Conservation (phyloP, 2,888 invertebrate genomes). For the Andrena marginata region DNA sequence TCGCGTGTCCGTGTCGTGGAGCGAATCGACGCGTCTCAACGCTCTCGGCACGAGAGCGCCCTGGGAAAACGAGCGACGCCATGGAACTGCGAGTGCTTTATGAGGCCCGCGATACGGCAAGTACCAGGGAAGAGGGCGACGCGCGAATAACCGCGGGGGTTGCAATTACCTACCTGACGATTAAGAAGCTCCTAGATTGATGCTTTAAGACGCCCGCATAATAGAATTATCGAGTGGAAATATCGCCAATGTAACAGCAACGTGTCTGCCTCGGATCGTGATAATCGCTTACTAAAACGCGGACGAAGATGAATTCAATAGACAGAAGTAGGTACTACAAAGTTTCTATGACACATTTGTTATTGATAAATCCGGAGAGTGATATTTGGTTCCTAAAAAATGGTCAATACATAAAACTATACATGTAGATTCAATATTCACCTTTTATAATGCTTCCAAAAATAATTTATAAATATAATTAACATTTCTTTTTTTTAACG, state of each 20-base stretch:
- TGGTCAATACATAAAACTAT: no score
- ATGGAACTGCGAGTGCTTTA: slow-evolving; percentile 21
- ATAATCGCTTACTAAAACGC: no score
- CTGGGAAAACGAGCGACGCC: slow-evolving; percentile 38
- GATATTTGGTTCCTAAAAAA: no score
- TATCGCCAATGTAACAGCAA: neutral
- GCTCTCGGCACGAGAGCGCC: neutral
- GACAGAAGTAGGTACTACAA: no score
- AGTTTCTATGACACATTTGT: no score
- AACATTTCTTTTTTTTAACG: no score
- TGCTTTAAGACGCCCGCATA: neutral
- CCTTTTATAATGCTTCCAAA: no score
- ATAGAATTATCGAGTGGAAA: neutral
- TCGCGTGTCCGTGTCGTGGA: slow-evolving; percentile 21
- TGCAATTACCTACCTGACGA: neutral
- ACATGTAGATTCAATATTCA: no score
- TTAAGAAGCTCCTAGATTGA: neutral
- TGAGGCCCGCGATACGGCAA: slow-evolving; percentile 10
- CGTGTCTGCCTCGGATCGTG: no score
- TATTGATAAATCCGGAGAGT: no score
- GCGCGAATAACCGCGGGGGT: neutral
- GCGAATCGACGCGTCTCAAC: slow-evolving; percentile 26
- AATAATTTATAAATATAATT: no score
- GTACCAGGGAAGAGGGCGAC: slow-evolving; percentile 20
- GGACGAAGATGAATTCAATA: no score